A percentile compares a stretch with the other conserved stretches of the same genome.
These are phyloP conservation scores for Caerostris darwini DNA, from an alignment of 1,140 invertebrate species.

Conservation along the genomic window DNA sequence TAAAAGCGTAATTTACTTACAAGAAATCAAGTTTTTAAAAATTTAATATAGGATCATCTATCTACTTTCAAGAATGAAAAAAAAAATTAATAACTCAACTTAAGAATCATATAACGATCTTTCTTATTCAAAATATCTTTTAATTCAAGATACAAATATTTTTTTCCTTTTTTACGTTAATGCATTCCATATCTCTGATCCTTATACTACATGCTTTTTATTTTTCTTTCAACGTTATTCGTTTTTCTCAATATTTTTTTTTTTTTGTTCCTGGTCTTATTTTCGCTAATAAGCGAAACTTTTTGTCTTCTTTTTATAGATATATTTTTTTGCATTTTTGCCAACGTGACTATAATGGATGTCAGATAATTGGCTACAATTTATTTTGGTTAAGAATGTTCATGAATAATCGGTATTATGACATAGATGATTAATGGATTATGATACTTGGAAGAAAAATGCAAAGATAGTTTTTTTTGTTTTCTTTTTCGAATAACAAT, in stretches of 20 bases:
- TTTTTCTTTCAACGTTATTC: background rate
- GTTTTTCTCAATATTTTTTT: background rate
- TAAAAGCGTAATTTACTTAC: too few relatives aligned
- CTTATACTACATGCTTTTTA: background rate
- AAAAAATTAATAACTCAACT: too few relatives aligned
- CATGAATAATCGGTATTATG: conserved; percentile 15
- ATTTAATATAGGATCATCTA: too few relatives aligned
- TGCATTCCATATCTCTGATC: conserved; percentile 5
- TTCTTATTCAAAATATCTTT: background rate
- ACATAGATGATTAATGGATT: conserved; percentile 32
- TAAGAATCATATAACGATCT: background rate
- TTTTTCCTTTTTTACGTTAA: background rate
- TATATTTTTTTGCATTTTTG: background rate
- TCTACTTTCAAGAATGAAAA: too few relatives aligned
- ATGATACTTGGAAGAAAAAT: background rate
- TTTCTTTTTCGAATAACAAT: background rate
- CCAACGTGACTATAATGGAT: conserved; percentile 19
- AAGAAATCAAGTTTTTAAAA: too few relatives aligned
- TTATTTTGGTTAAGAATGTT: conserved; percentile 42
- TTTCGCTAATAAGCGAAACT: background rate
- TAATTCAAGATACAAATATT: conserved; percentile 21
- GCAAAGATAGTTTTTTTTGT: background rate
- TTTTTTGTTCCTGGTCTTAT: background rate
- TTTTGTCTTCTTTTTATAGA: background rate
- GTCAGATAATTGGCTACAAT: conserved; percentile 56